phyloP scores from a whole-genome alignment of 2,113 vertebrate species.

The Ictidomys tridecemlineatus region DNA sequence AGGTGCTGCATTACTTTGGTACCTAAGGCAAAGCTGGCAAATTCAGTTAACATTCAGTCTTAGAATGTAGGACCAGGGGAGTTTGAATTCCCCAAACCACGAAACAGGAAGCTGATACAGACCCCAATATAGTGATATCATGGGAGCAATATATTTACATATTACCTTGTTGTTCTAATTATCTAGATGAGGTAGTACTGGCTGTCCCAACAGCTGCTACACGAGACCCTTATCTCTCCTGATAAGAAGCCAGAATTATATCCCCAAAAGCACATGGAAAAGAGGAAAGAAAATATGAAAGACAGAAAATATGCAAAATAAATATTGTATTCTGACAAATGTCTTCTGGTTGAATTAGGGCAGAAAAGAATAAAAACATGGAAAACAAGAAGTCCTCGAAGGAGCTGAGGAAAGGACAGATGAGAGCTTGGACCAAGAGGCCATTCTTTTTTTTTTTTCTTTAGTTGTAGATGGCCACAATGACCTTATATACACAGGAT shows the following conservation, averaged over 20 bases:
- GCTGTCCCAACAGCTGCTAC: not conserved
- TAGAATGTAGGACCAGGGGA: not conserved
- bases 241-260: slow-evolving; percentile 16
- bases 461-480: too few species aligned
- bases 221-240: not conserved
- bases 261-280: not conserved
- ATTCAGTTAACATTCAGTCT: slow-evolving; percentile 22
- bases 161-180: slow-evolving; percentile 28
- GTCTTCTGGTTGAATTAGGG: not conserved
- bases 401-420: not conserved
- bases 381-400: not conserved
- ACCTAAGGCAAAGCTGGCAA: not conserved
- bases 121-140: not conserved
- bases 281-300: not conserved
- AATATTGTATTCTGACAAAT: not conserved
- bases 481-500: not conserved
- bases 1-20: not conserved
- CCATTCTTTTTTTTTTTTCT: too few species aligned
- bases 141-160: slow-evolving; percentile 20
- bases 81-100: slow-evolving; percentile 29
- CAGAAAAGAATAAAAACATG: not conserved
- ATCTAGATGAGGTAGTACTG: not conserved
- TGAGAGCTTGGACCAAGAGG: not conserved
- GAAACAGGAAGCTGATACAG: slow-evolving; percentile 2
- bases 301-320: slow-evolving; percentile 17